phyloP scores from a whole-genome alignment of 2,797 vertebrate species.

The Tachyglossus aculeatus region DNA sequence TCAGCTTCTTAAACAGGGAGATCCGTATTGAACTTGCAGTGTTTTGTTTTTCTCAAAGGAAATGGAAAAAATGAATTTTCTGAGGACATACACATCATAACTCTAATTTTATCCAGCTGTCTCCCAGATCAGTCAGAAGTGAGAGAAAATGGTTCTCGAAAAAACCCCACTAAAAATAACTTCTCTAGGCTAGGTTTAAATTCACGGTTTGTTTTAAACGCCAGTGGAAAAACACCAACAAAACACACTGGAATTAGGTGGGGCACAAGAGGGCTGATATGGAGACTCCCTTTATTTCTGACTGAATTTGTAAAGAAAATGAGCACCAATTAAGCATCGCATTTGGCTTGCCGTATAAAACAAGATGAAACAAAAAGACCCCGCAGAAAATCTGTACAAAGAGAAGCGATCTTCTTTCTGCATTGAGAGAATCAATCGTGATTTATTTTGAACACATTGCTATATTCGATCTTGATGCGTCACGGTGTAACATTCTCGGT shows the following conservation, averaged over 20 bases:
- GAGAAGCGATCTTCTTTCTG: too few relatives aligned
- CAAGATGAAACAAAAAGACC: too few relatives aligned
- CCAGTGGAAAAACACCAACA: neutral
- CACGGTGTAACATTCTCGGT: too few relatives aligned
- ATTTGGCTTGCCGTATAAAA: too few relatives aligned
- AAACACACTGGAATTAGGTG: neutral
- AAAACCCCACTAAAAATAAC: constrained; percentile 4
- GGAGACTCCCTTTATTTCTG: neutral
- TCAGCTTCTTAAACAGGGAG: neutral
- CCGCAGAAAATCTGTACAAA: too few relatives aligned
- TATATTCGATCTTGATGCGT: too few relatives aligned
- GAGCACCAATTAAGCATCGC: too few relatives aligned
- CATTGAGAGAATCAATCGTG: too few relatives aligned
- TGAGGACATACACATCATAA: neutral
- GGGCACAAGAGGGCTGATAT: neutral
- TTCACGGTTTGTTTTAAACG: neutral
- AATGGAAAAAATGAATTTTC: neutral
- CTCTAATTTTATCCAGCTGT: neutral
- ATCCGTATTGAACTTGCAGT: too few relatives aligned
- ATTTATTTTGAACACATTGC: too few relatives aligned
- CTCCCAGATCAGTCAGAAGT: neutral
- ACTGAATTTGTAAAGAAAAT: too few relatives aligned
- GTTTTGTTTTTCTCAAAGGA: neutral
- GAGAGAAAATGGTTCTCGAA: neutral
- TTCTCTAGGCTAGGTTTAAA: neutral